phyloP scores from a whole-genome alignment of 2,888 invertebrate genomes.

The Drosophila villosipedis region DNA sequence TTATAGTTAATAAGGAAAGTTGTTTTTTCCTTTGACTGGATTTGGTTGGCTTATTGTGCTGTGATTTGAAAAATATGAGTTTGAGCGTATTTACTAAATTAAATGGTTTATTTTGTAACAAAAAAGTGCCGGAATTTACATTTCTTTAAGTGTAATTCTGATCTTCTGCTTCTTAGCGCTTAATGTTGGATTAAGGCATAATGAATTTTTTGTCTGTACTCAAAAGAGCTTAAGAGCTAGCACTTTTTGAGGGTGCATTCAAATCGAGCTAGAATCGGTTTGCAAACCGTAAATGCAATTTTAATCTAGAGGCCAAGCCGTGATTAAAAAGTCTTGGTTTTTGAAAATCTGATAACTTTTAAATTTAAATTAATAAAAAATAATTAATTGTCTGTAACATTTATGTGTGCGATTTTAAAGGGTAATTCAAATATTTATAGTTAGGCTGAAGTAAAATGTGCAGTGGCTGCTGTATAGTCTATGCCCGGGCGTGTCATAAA shows the following conservation, averaged over 20 bases:
- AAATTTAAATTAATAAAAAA: slow-evolving; percentile 11
- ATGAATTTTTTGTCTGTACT: background rate
- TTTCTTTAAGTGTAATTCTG: background rate
- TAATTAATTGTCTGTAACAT: no score
- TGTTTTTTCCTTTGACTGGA: slow-evolving; percentile 7
- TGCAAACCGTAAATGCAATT: background rate
- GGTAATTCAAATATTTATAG: slow-evolving; percentile 42
- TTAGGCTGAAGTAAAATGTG: slow-evolving; percentile 43
- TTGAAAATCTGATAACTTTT: background rate
- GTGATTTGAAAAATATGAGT: slow-evolving; percentile 17
- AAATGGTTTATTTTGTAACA: background rate
- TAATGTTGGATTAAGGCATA: no score
- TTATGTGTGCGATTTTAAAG: slow-evolving; percentile 28
- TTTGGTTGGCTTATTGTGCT: slow-evolving; percentile 18
- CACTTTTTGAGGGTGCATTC: background rate
- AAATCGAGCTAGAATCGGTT: background rate
- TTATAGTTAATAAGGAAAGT: slow-evolving; percentile 35
- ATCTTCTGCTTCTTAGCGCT: background rate
- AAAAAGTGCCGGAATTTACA: background rate
- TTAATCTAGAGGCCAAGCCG: background rate
- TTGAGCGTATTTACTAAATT: background rate
- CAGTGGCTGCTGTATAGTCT: slow-evolving; percentile 30
- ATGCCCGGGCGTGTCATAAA: slow-evolving; percentile 50
- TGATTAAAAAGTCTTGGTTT: background rate
- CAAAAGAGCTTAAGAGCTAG: background rate